A percentile compares a stretch with the other conserved stretches of the same genome.
These are phyloP conservation scores for Dreissena polymorpha DNA, from an alignment of 1,140 invertebrate species.

Conservation along the genomic window DNA sequence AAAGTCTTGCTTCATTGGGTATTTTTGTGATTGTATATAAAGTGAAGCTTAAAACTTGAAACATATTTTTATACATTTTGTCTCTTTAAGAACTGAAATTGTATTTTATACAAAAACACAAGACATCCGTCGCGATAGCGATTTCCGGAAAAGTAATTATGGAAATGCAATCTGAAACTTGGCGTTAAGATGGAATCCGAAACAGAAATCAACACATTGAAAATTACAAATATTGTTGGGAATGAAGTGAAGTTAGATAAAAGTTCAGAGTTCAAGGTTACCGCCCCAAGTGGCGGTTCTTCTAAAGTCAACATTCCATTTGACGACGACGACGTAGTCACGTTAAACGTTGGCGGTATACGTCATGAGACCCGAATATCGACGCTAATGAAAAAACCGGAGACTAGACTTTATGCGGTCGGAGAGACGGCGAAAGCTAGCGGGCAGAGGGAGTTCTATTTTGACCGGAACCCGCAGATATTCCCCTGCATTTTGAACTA, in stretches of 20 bases:
- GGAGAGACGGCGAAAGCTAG: constrained; percentile 46
- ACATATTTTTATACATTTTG: too few species aligned
- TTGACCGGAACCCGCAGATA: constrained; percentile 98
- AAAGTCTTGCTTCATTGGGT: too few species aligned
- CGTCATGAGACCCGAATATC: constrained; percentile 47
- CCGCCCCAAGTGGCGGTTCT: background rate
- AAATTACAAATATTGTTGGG: constrained; percentile 42
- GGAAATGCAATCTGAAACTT: too few species aligned
- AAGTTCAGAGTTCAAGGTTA: constrained; percentile 13
- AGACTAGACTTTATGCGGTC: constrained; percentile 37
- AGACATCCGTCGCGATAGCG: too few species aligned
- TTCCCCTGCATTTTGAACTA: constrained; percentile 99
- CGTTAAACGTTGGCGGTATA: constrained; percentile 52
- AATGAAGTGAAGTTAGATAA: constrained; percentile 48
- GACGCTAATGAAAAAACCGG: constrained; percentile 48
- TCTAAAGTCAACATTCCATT: too few species aligned
- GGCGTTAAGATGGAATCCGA: constrained; percentile 23
- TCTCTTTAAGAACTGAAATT: too few species aligned
- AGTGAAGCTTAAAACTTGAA: too few species aligned
- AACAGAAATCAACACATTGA: constrained; percentile 30
- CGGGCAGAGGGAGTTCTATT: constrained; percentile 92
- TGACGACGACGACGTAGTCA: constrained; percentile 50
- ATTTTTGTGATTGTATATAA: too few species aligned
- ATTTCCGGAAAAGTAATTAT: too few species aligned
- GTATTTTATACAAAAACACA: too few species aligned